Base-by-base conservation (phyloP, 2,113 vertebrate genomes). In the Henicopernis longicauda region DNA sequence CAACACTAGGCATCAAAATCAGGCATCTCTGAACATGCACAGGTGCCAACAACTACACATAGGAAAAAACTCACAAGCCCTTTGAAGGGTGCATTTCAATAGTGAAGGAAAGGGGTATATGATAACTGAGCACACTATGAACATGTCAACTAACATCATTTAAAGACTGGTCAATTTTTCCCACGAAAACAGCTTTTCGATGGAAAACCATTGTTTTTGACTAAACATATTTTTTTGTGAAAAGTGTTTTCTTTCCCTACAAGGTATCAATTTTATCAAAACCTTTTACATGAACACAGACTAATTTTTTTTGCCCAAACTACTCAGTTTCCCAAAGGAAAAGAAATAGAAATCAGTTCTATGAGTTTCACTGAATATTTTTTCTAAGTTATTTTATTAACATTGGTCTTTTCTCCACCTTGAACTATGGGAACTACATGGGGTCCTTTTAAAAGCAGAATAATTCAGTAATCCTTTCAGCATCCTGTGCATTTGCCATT, bases 71-170 rank as follows among this genome's bases (percentile, higher is more conserved):
- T 63, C 65, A 44, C 13, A 59, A 31, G 27, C 16, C 25, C 36
- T 85, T 72, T 72, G 26, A 72, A 90, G 17, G 7, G 10, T 62
- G 2, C 6, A 10, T 59, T 92, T 85, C 49, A 76, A 2, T 49
- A 52, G 26, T 66, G 49, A 65, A 80, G 26, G 7, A 79, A 82
- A 76, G 19, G 7, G 16, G 3, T 70, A 5, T 73, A 6, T 6
- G 80, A 38, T 11, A 69, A 10, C 11, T 45, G 12, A 79, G 8
- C 11, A 59, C 0, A 0, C 15, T 42, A n/a, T 14, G 40, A 89
- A 76, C 12, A 21, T 19, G 21, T 36, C 31, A 59, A 31, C 3
- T 49, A 45, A 21, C 14, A 36, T 44, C 1, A 40, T 76, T 57
- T 79, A 59, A 76, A 86, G 23, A 47, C 12, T 44, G 26, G 13